These are phyloP conservation scores for Knipowitschia caucasica DNA, from an alignment of 2,797 vertebrate genomes.

Conservation along the genomic window DNA sequence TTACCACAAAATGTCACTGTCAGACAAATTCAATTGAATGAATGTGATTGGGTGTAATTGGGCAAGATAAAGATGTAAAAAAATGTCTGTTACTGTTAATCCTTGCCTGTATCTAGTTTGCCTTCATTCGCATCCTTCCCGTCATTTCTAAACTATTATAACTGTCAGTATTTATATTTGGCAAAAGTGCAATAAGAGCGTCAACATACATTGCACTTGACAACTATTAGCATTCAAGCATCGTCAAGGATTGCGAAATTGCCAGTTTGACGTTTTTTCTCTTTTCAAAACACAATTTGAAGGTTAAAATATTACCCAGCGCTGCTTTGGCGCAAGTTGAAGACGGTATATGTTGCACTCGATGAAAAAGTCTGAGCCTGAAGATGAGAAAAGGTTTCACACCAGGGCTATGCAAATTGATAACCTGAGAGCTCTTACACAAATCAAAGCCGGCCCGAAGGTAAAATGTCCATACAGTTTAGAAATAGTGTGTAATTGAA, in stretches of 20 bases:
- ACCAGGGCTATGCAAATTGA: slow-evolving; percentile 45
- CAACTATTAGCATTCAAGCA: not conserved
- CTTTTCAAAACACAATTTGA: not conserved
- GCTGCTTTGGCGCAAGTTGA: not conserved
- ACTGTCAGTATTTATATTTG: no score
- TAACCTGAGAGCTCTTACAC: slow-evolving; percentile 44
- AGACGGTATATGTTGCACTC: slow-evolving; percentile 18
- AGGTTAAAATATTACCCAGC: not conserved
- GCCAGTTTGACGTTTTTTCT: not conserved
- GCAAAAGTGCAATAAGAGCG: no score
- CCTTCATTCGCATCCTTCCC: no score
- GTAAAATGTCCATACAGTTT: slow-evolving; percentile 46
- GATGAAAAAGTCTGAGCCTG: slow-evolving; percentile 50
- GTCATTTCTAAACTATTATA: not conserved
- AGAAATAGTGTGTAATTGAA: slow-evolving; percentile 37
- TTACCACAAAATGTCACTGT: not conserved
- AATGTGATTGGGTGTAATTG: no score
- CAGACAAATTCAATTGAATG: no score
- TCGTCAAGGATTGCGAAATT: no score
- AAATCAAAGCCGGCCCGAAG: slow-evolving; percentile 48
- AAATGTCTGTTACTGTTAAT: no score
- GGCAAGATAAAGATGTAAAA: no score
- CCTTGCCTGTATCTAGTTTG: no score
- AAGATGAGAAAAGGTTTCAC: slow-evolving; percentile 39
- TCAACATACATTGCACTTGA: not conserved